Evolutionary conservation across 2,113 vertebrate genomes (phyloP), one percentile per base, ranked within the genome.

Genomic region (Tupaia tana): DNA sequence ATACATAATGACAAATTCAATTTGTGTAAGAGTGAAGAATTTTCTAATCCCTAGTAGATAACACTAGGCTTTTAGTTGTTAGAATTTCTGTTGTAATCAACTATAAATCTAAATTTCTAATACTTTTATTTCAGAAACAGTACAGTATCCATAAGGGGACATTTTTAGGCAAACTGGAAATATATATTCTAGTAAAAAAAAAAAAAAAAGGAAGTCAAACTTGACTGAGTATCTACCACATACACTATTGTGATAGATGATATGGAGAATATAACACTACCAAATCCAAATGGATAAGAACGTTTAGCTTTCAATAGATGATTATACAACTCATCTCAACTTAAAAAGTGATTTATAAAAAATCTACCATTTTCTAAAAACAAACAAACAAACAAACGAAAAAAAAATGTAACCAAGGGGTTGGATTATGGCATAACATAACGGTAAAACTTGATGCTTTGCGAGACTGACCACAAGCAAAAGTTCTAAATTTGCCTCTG

Each of bases 91-190:
- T 58, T 92, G 66, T 92, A 77, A 18, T 2, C 25, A 82, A 58
- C 3, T 90, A 81, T 74, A 93, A 86, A 56, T 71, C 27, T 84
- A 81, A 85, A 74, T 34, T 90, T 84, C 15, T 71, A 13, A 66
- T 43, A 52, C 15, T 77, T 9, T 82, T 91, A 66, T 61, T 91
- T 96, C 19, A 80, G 20, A 24, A 16, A 69, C 0, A 77, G 7
- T 31, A 34, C 58, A 16, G 1, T 20, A 84, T 88, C 11, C 29
- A 19, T 31, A 96, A 81, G 10, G 4, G 11, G 5, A 11, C 2
- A 59, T 73, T 90, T 87, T 77, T 69, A 88, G 58, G 7, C 18
- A 96, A 2, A 85, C 24, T 24, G 94, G 61, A 93, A 89, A 52
- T 52, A 86, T 22, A 56, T 4, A 43, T 0, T 6, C 14, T 19